These are phyloP conservation scores for Nesospiza acunhae DNA, from an alignment of 2,113 vertebrate species.

Conservation along the genomic window DNA sequence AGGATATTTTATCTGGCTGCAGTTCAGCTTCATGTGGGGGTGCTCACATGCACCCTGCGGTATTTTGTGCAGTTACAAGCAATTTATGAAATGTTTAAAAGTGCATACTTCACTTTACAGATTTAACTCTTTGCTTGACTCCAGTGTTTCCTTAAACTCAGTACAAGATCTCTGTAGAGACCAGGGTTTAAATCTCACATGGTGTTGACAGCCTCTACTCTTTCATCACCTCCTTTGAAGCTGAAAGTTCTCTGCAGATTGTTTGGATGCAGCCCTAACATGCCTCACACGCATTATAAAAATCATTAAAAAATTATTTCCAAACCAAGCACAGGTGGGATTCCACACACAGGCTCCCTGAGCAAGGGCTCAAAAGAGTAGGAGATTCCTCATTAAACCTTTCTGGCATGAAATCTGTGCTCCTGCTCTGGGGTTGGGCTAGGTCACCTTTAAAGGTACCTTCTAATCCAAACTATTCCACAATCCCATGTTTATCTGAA, in stretches of 20 bases:
- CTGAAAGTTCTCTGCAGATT: background rate
- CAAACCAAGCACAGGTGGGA: background rate
- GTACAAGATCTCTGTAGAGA: background rate
- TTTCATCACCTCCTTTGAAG: background rate
- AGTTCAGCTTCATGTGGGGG: conserved; percentile 34
- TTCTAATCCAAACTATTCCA: background rate
- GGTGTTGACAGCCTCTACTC: background rate
- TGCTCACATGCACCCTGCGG: conserved; percentile 4
- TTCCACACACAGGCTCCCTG: background rate
- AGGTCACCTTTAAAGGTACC: background rate
- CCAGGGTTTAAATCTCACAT: background rate
- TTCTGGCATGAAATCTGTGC: background rate
- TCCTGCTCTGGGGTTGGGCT: background rate
- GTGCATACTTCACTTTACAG: background rate
- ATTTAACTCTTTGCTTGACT: conserved; percentile 41
- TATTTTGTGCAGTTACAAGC: conserved; percentile 49
- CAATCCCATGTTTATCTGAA: background rate
- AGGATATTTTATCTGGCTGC: conserved; percentile 58
- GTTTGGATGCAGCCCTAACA: background rate
- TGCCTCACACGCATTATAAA: background rate
- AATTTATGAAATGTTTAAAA: conserved; percentile 32
- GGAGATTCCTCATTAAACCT: background rate
- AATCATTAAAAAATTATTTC: background rate
- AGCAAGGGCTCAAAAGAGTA: background rate
- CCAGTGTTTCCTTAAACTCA: background rate